Evolutionary conservation across 2,888 invertebrate genomes (phyloP).

Genomic region (Tetragnatha montana): DNA sequence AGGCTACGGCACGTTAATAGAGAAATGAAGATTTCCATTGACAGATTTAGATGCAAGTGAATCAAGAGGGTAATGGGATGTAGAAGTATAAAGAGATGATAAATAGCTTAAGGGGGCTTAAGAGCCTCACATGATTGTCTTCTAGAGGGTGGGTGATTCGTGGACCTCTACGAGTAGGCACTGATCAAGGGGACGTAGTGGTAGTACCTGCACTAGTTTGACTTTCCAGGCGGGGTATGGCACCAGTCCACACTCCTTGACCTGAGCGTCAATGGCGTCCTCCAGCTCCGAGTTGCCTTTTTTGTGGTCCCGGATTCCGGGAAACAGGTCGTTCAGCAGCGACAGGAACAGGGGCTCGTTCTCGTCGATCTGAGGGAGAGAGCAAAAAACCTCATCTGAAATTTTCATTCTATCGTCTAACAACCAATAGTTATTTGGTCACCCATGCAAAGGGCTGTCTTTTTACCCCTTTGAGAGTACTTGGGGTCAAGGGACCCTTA

Average conservation of each 20-base stretch:
- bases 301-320: constrained; percentile 94
- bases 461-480: background rate
- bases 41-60: no score
- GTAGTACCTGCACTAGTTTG: constrained; percentile 91
- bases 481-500: background rate
- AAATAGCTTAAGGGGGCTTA: no score
- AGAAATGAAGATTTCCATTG: no score
- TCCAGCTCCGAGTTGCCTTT: constrained; percentile 92
- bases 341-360: constrained; percentile 98
- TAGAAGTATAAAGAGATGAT: no score
- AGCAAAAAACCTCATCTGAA: constrained; percentile 7
- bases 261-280: constrained; percentile 89
- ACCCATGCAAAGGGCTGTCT: background rate
- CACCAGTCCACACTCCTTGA: constrained; percentile 86
- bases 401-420: background rate
- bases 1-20: no score
- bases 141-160: no score
- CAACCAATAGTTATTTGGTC: background rate
- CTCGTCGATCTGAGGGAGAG: constrained; percentile 82
- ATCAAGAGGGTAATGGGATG: no score
- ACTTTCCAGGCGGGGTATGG: constrained; percentile 96
- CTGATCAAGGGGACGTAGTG: no score
- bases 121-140: no score
- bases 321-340: constrained; percentile 94
- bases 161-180: no score